A percentile compares a stretch with the other conserved stretches of the same genome.
Conservation (phyloP, 1,140 invertebrate genomes). For the Drosophila sechellia region DNA sequence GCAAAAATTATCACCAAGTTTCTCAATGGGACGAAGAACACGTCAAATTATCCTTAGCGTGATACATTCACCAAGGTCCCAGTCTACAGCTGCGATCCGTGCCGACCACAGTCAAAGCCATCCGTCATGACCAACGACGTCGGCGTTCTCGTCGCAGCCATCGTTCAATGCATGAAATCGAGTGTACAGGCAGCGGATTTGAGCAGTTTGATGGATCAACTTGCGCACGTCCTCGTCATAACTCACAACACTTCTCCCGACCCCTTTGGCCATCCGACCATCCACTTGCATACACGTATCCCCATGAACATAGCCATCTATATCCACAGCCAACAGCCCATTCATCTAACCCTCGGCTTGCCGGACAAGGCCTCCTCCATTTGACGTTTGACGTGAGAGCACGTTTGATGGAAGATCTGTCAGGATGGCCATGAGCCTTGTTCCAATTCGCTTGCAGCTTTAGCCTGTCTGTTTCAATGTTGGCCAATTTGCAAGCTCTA, state of each 20-base stretch:
- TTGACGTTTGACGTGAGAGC: constrained; percentile 80
- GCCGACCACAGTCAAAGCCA: constrained; percentile 76
- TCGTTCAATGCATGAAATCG: constrained; percentile 64
- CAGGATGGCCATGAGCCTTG: constrained; percentile 69
- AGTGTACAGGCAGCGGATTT: constrained; percentile 74
- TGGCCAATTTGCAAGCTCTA: constrained; percentile 78
- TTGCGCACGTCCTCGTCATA: constrained; percentile 78
- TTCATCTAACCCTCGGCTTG: constrained; percentile 14
- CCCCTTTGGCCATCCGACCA: constrained; percentile 18
- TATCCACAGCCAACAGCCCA: constrained; percentile 3
- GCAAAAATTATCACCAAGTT: constrained; percentile 7
- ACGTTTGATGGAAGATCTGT: constrained; percentile 80
- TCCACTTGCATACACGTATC: constrained; percentile 1
- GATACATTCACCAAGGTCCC: constrained; percentile 56
- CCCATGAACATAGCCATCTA: constrained; percentile 5
- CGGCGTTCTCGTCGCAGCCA: constrained; percentile 59
- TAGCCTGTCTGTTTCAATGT: constrained; percentile 77
- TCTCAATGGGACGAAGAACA: neutral
- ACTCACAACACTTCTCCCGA: constrained; percentile 73
- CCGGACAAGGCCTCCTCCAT: constrained; percentile 65
- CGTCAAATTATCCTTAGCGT: constrained; percentile 60
- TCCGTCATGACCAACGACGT: constrained; percentile 69
- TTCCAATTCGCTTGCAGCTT: constrained; percentile 70
- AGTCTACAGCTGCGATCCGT: constrained; percentile 17
- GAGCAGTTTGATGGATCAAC: constrained; percentile 82